phyloP scores from a whole-genome alignment of 2,888 invertebrate genomes.

The Hydriomena furcata region DNA sequence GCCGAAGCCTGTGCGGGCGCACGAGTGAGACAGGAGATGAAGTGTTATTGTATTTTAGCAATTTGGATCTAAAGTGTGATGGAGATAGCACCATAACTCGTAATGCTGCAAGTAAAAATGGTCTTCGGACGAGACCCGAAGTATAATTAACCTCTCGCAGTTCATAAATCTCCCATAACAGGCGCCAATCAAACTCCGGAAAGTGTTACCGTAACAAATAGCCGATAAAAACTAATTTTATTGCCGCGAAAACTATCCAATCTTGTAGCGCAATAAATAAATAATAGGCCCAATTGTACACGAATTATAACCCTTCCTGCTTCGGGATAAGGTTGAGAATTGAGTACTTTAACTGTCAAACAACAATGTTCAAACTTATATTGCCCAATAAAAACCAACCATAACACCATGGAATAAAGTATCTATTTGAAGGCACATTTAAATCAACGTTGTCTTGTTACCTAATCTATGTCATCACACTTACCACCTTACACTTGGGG shows the following conservation, averaged over 20 bases:
- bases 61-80: too few relatives aligned
- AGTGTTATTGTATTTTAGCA: too few relatives aligned
- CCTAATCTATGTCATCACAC: too few relatives aligned
- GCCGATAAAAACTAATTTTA: slow-evolving; percentile 46
- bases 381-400: slow-evolving; percentile 2
- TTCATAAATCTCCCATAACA: slow-evolving; percentile 19
- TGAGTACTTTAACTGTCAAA: background rate
- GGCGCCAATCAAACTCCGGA: slow-evolving; percentile 20
- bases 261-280: slow-evolving; percentile 39
- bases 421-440: background rate
- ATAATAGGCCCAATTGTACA: slow-evolving; percentile 33
- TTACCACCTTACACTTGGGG: background rate
- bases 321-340: slow-evolving; percentile 2
- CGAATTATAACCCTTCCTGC: slow-evolving; percentile 19
- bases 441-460: background rate
- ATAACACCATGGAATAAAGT: slow-evolving; percentile 1
- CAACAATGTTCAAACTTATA: slow-evolving; percentile 15
- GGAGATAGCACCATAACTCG: too few relatives aligned
- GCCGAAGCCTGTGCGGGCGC: too few relatives aligned
- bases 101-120: too few relatives aligned
- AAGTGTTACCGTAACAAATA: slow-evolving; percentile 29
- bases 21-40: too few relatives aligned
- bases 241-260: slow-evolving; percentile 41
- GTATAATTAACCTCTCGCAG: slow-evolving; percentile 4
- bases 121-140: too few relatives aligned